Percentiles rank a stretch among this genome's conserved stretches.
phyloP scores from a whole-genome alignment of 2,888 invertebrate genomes.

The Gymnoscelis rufifasciata region DNA sequence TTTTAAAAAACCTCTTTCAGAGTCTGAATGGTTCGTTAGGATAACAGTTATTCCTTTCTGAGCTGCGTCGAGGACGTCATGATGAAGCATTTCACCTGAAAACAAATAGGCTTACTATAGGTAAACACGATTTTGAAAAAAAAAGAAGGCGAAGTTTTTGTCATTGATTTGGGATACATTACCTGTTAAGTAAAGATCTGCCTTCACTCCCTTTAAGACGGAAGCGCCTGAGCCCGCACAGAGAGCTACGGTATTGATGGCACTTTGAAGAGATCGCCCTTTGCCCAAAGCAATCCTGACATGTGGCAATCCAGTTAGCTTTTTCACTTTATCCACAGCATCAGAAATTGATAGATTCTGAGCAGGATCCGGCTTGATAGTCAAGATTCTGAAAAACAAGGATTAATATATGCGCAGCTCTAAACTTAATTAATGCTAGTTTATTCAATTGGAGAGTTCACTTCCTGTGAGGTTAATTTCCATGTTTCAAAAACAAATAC shows the following conservation, averaged over 20 bases:
- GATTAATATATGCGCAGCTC: too few species aligned
- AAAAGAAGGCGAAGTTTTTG: too few species aligned
- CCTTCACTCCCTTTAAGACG: conserved; percentile 83
- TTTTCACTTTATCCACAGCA: conserved; percentile 83
- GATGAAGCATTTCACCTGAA: conserved; percentile 94
- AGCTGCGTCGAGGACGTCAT: conserved; percentile 92
- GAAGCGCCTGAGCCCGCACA: conserved; percentile 95
- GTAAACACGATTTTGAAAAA: too few species aligned
- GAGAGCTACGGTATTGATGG: conserved; percentile 83
- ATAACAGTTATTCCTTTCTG: conserved; percentile 89
- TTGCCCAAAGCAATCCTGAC: conserved; percentile 85
- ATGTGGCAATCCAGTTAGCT: conserved; percentile 82
- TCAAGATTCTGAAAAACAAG: conserved; percentile 13
- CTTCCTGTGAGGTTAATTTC: too few species aligned
- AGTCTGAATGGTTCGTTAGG: conserved; percentile 95
- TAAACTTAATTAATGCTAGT: too few species aligned
- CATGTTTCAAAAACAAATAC: too few species aligned
- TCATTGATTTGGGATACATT: conserved; percentile 6
- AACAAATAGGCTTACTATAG: background rate
- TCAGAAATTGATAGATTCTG: conserved; percentile 65
- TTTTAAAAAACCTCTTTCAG: conserved; percentile 91
- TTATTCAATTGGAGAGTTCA: too few species aligned
- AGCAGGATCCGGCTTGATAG: conserved; percentile 2
- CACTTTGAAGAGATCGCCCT: conserved; percentile 56
- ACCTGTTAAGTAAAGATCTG: conserved; percentile 91